Base-by-base conservation (phyloP, 2,888 invertebrate species). In the Petrolisthes manimaculis region DNA sequence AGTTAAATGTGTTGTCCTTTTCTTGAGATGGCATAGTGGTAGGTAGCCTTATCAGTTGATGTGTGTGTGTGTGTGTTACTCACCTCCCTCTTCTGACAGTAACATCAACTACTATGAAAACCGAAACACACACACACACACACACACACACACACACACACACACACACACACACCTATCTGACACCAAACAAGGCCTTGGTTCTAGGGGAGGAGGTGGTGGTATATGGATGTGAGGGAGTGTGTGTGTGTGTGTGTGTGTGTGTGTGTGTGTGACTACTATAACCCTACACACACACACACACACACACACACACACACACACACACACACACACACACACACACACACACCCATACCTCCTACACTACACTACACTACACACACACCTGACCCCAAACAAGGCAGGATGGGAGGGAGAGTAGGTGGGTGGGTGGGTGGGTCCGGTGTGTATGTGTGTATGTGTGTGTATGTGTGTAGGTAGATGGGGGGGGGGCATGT, bases 61-160 rank as follows among this genome's bases (percentile, higher is more conserved):
- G 37, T 37, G 37, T 37, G 37, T 37, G 37, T 37, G 37, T 37
- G 37, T 37, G 37, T 37, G 37, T 37, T n/a, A n/a, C n/a, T 8
- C 21, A 9, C n/a, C 21, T 74, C n/a, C 21, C 74, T 74, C 37
- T 21, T 67, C 67, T 67, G 18, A 14, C 14, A 14, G 67, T 3
- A 67, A 18, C 67, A 67, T 12, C 67, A 14, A 67, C n/a, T 21
- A 74, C 9, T 80, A 55, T 53, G 14, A 5, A 80, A 12, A 80
- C 24, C 14, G 12, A 55, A 55, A 78, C 51, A 78, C 18, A 78
- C 9, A 80, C 56, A 78, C 18, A 78, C 53, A 78, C 53, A 78
- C 4, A 51, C 18, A 78, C 53, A 78, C 14, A 78, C 53, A 78
- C 53, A 78, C 53, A 37, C 53, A 78, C 24, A 78, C 53, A 78